These are phyloP conservation scores for Oscheius sp. DNA, from an alignment of 2,888 invertebrate species.

Conservation along the genomic window DNA sequence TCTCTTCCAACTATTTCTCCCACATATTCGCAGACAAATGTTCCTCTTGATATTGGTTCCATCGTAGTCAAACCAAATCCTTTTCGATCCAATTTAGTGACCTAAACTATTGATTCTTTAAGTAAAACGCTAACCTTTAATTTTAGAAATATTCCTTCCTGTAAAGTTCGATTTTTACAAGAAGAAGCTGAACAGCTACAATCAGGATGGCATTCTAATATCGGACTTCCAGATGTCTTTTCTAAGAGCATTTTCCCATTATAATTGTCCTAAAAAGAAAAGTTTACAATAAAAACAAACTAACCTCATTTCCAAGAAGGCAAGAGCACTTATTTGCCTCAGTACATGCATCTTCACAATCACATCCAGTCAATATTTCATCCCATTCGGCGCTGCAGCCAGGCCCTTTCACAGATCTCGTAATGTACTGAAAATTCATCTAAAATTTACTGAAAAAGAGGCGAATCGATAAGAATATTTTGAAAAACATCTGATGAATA, in stretches of 20 bases:
- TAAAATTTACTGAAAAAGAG: neutral
- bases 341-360: slow-evolving; percentile 51
- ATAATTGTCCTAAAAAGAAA: slow-evolving; percentile 33
- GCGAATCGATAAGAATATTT: too few species aligned
- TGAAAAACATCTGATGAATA: too few species aligned
- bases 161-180: slow-evolving; percentile 58
- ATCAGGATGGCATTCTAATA: slow-evolving; percentile 55
- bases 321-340: slow-evolving; percentile 46
- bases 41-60: slow-evolving; percentile 44
- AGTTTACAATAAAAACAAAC: neutral
- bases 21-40: slow-evolving; percentile 59
- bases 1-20: slow-evolving; percentile 54
- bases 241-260: slow-evolving; percentile 13
- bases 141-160: slow-evolving; percentile 44
- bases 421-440: slow-evolving; percentile 52
- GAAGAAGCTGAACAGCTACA: slow-evolving; percentile 45
- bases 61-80: slow-evolving; percentile 47
- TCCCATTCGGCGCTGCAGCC: slow-evolving; percentile 41
- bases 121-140: slow-evolving; percentile 38
- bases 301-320: slow-evolving; percentile 32
- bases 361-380: slow-evolving; percentile 54
- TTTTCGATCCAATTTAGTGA: slow-evolving; percentile 39
- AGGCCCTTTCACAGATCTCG: slow-evolving; percentile 41
- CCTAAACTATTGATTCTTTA: slow-evolving; percentile 14
- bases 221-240: slow-evolving; percentile 19